Conservation (phyloP, 2,113 vertebrate species). For the Corythoichthys intestinalis region DNA sequence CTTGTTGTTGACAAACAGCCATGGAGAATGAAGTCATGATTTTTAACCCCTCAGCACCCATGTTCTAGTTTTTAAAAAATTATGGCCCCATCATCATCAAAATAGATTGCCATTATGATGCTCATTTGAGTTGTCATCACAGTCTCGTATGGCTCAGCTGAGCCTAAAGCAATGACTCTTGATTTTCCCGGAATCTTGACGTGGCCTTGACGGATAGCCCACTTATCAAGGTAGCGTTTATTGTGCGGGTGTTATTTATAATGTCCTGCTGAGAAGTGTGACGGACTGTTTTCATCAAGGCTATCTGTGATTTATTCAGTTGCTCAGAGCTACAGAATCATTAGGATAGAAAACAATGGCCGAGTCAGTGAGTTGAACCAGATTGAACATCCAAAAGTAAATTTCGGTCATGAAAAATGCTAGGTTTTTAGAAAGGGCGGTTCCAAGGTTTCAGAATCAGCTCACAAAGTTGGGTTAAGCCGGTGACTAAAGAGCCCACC, state of each 20-base stretch:
- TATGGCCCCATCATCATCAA: not conserved
- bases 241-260: constrained; percentile 84
- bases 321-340: constrained; percentile 27
- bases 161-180: constrained; percentile 43
- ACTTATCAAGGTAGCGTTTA: constrained; percentile 79
- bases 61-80: not conserved
- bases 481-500: constrained; percentile 41
- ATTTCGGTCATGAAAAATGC: constrained; percentile 41
- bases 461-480: constrained; percentile 53
- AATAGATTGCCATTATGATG: constrained; percentile 14
- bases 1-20: not conserved
- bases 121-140: constrained; percentile 52
- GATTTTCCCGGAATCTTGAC: constrained; percentile 62
- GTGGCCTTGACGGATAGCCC: constrained; percentile 75
- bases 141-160: constrained; percentile 43
- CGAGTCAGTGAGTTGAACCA: not conserved
- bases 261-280: constrained; percentile 69
- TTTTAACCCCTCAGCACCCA: not conserved
- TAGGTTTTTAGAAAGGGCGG: constrained; percentile 59
- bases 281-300: constrained; percentile 69
- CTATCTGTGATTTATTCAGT: constrained; percentile 53
- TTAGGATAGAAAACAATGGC: not conserved
- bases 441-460: constrained; percentile 51
- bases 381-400: too few relatives aligned
- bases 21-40: not conserved